These are phyloP conservation scores for Serripes groenlandicus DNA, from an alignment of 2,888 invertebrate species.

Conservation along the genomic window DNA sequence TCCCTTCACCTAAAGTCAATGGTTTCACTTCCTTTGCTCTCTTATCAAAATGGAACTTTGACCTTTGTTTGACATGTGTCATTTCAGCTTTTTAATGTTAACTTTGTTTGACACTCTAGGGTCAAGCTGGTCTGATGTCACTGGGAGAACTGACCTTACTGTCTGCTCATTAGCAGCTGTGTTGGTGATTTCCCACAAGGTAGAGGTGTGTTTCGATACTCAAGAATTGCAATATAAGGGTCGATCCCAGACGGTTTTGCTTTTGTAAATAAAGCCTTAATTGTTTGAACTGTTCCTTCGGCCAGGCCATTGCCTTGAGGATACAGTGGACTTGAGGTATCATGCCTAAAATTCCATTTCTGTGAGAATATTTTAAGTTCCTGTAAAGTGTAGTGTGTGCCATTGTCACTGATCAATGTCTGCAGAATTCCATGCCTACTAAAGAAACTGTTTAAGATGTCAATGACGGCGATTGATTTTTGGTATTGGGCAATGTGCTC, in stretches of 20 bases:
- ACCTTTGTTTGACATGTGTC: constrained; percentile 7
- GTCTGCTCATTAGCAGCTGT: constrained; percentile 53
- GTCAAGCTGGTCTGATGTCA: neutral
- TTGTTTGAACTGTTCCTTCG: constrained; percentile 62
- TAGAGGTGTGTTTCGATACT: constrained; percentile 53
- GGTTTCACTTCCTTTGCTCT: neutral
- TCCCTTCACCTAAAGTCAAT: neutral
- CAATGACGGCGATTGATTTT: constrained; percentile 37
- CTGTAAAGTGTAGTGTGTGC: constrained; percentile 42
- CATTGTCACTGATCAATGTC: constrained; percentile 54
- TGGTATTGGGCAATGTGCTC: constrained; percentile 20
- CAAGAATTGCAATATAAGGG: no score
- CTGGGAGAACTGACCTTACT: constrained; percentile 38
- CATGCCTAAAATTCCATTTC: constrained; percentile 58
- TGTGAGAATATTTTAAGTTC: constrained; percentile 50
- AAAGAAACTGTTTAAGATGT: constrained; percentile 47
- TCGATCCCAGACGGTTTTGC: constrained; percentile 3
- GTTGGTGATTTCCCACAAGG: constrained; percentile 40
- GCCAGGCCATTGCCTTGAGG: constrained; percentile 66
- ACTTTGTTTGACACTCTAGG: neutral
- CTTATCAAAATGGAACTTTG: constrained; percentile 7
- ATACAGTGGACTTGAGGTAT: constrained; percentile 56
- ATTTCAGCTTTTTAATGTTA: neutral
- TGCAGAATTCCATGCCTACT: constrained; percentile 36
- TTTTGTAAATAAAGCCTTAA: constrained; percentile 59